Evolutionary conservation across 2,888 invertebrate genomes (phyloP), one percentile per base, ranked within the genome.

Genomic region (Prosopocoilus inquinatus): DNA sequence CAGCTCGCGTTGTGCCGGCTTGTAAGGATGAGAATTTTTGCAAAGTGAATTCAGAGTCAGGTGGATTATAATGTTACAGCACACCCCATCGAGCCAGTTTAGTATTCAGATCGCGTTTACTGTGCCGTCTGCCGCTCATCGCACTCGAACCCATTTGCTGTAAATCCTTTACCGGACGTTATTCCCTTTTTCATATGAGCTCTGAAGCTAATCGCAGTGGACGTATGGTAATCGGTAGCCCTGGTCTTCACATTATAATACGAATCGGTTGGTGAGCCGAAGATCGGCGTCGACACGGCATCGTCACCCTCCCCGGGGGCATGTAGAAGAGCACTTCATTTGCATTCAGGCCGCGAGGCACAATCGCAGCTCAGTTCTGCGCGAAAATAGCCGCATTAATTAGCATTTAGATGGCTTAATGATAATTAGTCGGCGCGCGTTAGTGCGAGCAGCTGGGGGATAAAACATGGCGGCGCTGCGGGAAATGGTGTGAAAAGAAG

Each of bases 351-450:
- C 75, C 74, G 71, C 69, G 68, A 73, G 75, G 73, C 69, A 67
- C 70, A 70, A 74, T 73, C 74, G 72, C 70, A 66, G 71, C 71
- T 68, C 69, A 69, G 73, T 72, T 72, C 73, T 70, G 68, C 71
- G 73, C 74, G 76, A 78, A 76, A 76, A 78, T 76, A 73, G 75
- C 75, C 70, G 75, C 78, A 79, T 79, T 79, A 80, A 79, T 79
- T 79, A 79, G 79, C 79, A 77, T 79, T 79, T 79, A 79, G 79
- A 79, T 79, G 76, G 78, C 73, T 75, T 77, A 78, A 79, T 77
- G 79, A 79, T 79, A 79, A 79, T 79, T 79, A 79, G 76, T 71
- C 73, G 70, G 69, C 69, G 68, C 69, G 66, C 46, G 53, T 65
- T 67, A 63, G 69, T 63, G 67, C 64, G 66, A 73, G 71, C 75